Base-by-base conservation (phyloP, 2,113 vertebrate species). In the Coracopsis vasa region DNA sequence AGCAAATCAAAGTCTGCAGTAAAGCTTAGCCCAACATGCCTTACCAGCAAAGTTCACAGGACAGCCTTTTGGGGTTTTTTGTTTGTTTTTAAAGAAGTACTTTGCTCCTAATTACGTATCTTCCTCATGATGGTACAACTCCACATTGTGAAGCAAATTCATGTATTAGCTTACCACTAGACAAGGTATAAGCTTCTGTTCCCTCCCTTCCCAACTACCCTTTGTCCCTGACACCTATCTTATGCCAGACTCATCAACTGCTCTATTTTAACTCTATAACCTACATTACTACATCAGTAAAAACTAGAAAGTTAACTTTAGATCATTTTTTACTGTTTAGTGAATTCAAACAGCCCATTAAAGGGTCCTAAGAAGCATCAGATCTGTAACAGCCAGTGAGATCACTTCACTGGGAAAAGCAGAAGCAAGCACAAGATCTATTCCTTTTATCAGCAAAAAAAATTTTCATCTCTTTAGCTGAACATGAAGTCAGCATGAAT, bases 51-150 rank as follows among this genome's bases (percentile, higher is more conserved):
- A 61, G 23, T 33, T 60, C n/a, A 80, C 13, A 42, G 18, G 2
- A 7, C 2, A 0, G 9, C 5, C 24, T 11, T 67, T 16, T 6
- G 7, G 16, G 23, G 20, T 2, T 28, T 41, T 50, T 41, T 66
- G 10, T 62, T 62, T 44, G 6, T 41, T 60, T 71, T 66, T 48
- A 11, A 54, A 37, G 2, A 3, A 74, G 60, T 16, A 70, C 18
- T 81, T 47, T 39, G 23, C 29, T 66, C 6, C 14, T 64, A 61
- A 35, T 29, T 44, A 7, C 1, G 5, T 4, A 2, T 28, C 24
- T 18, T 84, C n/a, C 42, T 78, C 28, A 13, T 7, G 5, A 78
- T 13, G 15, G 16, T 29, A 39, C 7, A 39, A 65, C 35, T 56
- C 9, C 33, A 77, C 29, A 44, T 27, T 11, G 60, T 15, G 33